These are phyloP conservation scores for Aleiodes sp. DNA, from an alignment of 1,140 invertebrate species.

Conservation along the genomic window DNA sequence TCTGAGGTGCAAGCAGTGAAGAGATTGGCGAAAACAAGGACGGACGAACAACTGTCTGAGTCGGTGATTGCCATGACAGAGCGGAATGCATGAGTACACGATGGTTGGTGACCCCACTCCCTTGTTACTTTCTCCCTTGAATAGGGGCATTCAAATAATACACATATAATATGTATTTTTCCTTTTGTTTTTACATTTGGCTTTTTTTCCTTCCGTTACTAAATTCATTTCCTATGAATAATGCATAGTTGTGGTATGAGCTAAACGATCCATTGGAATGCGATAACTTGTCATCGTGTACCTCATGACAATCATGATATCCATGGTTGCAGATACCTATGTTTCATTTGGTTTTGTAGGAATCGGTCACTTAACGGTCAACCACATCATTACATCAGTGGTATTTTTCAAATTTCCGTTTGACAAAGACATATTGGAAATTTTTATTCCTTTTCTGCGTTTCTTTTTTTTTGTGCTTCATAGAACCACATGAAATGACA, in stretches of 20 bases:
- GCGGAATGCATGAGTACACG: slow-evolving; percentile 64
- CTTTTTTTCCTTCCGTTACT: slow-evolving; percentile 27
- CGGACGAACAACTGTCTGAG: slow-evolving; percentile 50
- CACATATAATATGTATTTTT: slow-evolving; percentile 6
- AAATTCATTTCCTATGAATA: slow-evolving; percentile 19
- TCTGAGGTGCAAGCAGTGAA: slow-evolving; percentile 38
- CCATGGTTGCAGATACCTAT: not conserved
- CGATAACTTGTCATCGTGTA: slow-evolving; percentile 22
- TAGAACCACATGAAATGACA: not conserved
- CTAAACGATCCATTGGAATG: slow-evolving; percentile 14
- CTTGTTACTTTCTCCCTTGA: slow-evolving; percentile 28
- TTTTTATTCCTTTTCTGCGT: not conserved
- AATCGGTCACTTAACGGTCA: slow-evolving; percentile 64
- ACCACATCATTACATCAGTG: slow-evolving; percentile 51
- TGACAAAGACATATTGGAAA: not conserved
- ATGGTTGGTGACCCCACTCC: slow-evolving; percentile 55
- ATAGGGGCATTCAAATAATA: not conserved
- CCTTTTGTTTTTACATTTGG: slow-evolving; percentile 10
- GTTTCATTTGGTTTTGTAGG: slow-evolving; percentile 43
- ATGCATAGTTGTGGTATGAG: not conserved
- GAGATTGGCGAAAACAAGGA: slow-evolving; percentile 41
- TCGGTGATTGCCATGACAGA: slow-evolving; percentile 58
- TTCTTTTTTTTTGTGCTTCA: not conserved
- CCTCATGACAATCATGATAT: not conserved
- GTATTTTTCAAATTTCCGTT: not conserved